Base-by-base conservation (phyloP, 2,113 vertebrate species). In the Saimiri boliviensis region DNA sequence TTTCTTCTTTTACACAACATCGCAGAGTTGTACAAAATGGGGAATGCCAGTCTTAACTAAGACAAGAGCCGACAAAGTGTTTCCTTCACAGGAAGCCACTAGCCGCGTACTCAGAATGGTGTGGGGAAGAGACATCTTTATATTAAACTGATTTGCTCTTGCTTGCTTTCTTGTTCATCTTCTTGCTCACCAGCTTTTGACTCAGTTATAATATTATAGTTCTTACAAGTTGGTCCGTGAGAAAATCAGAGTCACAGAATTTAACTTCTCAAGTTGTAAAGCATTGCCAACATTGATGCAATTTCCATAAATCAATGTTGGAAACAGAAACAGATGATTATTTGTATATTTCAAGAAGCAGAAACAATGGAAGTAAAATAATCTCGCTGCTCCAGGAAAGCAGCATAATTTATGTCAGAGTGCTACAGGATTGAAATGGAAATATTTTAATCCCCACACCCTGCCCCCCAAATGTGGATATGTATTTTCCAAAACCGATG, bases 71-170 rank as follows among this genome's bases (percentile, higher is more conserved):
- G 93, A 98, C 97, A 97, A 97, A 98, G 97, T 97, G 91, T 98
- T 98, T 98, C 98, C 97, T 98, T 97, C 89, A 98, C 98, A 98
- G 98, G 98, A 98, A 99, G 97, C 96, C 97, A 96, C 98, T 96
- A 98, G 90, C 97, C 98, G 95, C 85, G n/a, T 0, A 35, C 95
- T 98, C 91, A 98, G 83, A 98, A 97, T 86, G 54, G 68, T 63
- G 45, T 35, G 79, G 58, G 90, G 70, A 95, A 82, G 27, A 92
- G 56, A 63, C 11, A 56, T 68, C 40, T 89, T 63, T 88, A 35
- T 71, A 25, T 58, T 73, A 66, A 91, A 17, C 77, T 85, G 37
- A 81, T 85, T 89, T 71, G 20, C 54, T 37, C n/a, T 60, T 23
- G 21, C 27, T 86, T 47, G 11, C 40, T 54, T 27, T 74, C 52